Conservation (phyloP, 2,888 invertebrate species). For the Seira sanloemensis region DNA sequence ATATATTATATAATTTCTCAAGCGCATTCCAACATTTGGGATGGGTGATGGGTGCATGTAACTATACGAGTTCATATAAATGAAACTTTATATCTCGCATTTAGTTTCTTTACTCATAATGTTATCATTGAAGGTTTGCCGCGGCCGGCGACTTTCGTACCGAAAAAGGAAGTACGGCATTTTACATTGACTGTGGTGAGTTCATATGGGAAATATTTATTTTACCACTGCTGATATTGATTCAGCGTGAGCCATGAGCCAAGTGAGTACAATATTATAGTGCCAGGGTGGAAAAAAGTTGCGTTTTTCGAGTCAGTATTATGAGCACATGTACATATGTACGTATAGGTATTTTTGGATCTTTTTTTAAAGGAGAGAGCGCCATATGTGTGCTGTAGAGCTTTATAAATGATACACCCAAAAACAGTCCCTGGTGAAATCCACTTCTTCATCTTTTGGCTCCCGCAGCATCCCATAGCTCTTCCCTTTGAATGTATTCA, state of each 20-base stretch:
- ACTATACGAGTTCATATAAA: too few species aligned
- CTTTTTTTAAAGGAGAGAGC: background rate
- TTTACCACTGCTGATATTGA: conserved; percentile 63
- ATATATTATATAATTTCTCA: background rate
- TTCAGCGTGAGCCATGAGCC: conserved; percentile 36
- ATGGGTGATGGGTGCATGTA: too few species aligned
- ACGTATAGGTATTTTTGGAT: background rate
- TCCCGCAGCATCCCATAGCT: background rate
- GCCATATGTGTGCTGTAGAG: conserved; percentile 8
- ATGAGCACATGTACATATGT: too few species aligned
- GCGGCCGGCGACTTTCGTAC: background rate
- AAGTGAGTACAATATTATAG: too few species aligned
- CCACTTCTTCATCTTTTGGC: conserved; percentile 38
- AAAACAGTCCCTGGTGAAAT: conserved; percentile 46
- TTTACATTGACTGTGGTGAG: background rate
- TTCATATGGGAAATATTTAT: conserved; percentile 50
- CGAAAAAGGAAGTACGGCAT: conserved; percentile 7
- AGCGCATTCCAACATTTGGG: background rate
- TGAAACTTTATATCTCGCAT: too few species aligned
- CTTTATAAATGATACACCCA: conserved; percentile 23
- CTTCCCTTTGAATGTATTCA: conserved; percentile 27
- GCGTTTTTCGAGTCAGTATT: background rate
- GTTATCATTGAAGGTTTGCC: conserved; percentile 2
- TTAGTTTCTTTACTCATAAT: background rate
- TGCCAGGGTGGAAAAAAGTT: background rate